These are phyloP conservation scores for Metopolophium dirhodum DNA, from an alignment of 1,140 invertebrate genomes.

Conservation along the genomic window DNA sequence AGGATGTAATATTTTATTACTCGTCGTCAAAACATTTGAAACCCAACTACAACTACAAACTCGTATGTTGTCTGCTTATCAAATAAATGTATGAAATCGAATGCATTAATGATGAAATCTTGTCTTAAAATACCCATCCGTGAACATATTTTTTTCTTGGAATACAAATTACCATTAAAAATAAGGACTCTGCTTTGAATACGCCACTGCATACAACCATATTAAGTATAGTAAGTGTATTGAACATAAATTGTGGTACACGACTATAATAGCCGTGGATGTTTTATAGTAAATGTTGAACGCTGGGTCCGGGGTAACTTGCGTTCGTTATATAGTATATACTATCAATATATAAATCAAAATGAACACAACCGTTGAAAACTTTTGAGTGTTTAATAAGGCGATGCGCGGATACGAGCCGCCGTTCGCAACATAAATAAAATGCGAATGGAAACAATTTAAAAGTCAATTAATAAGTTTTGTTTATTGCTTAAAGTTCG, in stretches of 20 bases:
- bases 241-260: neutral
- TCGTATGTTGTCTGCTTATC: no score
- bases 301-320: neutral
- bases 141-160: no score
- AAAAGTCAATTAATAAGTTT: constrained; percentile 19
- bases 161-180: no score
- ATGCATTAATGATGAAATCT: no score
- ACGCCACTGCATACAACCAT: neutral
- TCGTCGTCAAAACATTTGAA: no score
- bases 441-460: neutral
- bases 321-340: neutral
- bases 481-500: neutral
- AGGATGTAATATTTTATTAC: no score
- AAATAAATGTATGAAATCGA: no score
- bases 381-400: neutral
- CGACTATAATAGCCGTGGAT: neutral
- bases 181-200: no score
- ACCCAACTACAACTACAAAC: no score
- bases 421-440: neutral
- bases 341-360: constrained; percentile 10
- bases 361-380: neutral
- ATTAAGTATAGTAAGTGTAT: neutral
- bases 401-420: neutral
- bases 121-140: no score
- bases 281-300: neutral